phyloP scores from a whole-genome alignment of 2,797 vertebrate genomes.

The Coregonus ussuriensis region DNA sequence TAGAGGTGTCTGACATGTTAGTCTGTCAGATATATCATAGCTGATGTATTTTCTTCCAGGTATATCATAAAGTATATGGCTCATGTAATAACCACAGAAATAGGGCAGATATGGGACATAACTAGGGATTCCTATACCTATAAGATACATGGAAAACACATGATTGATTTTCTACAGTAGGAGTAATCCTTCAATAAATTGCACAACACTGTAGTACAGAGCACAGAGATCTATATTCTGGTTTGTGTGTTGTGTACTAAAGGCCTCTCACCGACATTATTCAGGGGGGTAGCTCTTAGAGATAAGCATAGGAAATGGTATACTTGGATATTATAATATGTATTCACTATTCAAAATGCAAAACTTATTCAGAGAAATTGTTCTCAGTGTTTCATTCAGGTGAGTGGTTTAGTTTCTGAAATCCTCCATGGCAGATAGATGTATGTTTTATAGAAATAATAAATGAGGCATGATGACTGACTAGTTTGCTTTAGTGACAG shows the following conservation, averaged over 20 bases:
- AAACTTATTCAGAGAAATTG: not conserved
- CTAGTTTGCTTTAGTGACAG: not conserved
- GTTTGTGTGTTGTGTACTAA: not conserved
- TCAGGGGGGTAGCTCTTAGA: not conserved
- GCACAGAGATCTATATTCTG: not conserved
- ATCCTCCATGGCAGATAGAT: not conserved
- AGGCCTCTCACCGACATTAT: not conserved
- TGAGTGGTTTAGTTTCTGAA: not conserved
- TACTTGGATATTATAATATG: no score
- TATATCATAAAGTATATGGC: no score
- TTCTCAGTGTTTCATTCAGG: not conserved
- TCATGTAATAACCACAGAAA: not conserved
- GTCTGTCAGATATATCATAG: no score
- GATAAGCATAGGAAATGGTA: no score
- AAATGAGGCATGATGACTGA: not conserved
- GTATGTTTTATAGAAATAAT: not conserved
- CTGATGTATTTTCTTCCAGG: no score
- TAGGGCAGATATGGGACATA: not conserved
- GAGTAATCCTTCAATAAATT: not conserved
- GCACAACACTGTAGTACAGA: not conserved
- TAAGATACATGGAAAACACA: not conserved
- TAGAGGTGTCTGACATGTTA: no score
- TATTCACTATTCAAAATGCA: not conserved
- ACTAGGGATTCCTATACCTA: not conserved
- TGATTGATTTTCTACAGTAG: not conserved